phyloP scores from a whole-genome alignment of 1,140 invertebrate species.

The Nylanderia fulva region DNA sequence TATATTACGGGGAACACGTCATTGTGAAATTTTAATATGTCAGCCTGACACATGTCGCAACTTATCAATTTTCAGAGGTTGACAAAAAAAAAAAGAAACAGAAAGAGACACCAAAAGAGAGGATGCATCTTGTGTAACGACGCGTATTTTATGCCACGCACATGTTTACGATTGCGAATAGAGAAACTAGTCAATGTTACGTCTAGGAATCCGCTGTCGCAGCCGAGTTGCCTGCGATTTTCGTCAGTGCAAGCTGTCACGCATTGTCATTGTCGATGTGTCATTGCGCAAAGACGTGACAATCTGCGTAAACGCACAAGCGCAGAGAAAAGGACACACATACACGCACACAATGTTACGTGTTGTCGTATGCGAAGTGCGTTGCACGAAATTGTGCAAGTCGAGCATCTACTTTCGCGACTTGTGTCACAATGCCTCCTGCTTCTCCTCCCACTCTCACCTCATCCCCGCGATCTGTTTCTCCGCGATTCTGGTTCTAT shows the following conservation, averaged over 20 bases:
- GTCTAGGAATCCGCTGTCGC: background rate
- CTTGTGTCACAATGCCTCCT: constrained; percentile 59
- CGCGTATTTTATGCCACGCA: constrained; percentile 37
- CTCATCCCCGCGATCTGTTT: background rate
- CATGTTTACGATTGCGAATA: constrained; percentile 29
- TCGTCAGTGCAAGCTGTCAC: constrained; percentile 43
- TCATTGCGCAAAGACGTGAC: constrained; percentile 36
- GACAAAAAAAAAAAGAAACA: background rate
- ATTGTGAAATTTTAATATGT: constrained; percentile 26
- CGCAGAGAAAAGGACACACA: background rate
- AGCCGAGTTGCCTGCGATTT: constrained; percentile 10
- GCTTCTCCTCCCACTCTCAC: background rate
- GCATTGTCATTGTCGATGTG: constrained; percentile 38
- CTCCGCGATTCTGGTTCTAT: background rate
- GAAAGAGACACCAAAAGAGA: background rate
- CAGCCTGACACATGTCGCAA: background rate
- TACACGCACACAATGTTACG: background rate
- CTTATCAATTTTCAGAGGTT: background rate
- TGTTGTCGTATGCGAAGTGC: constrained; percentile 24
- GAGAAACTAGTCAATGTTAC: constrained; percentile 14
- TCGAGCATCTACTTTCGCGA: constrained; percentile 61
- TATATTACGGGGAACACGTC: background rate
- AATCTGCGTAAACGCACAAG: constrained; percentile 1
- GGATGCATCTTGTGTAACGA: constrained; percentile 27
- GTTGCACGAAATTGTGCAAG: constrained; percentile 47